Evolutionary conservation across 2,888 invertebrate genomes (phyloP), one percentile per base, ranked within the genome.

Genomic region (Mythimna impura): DNA sequence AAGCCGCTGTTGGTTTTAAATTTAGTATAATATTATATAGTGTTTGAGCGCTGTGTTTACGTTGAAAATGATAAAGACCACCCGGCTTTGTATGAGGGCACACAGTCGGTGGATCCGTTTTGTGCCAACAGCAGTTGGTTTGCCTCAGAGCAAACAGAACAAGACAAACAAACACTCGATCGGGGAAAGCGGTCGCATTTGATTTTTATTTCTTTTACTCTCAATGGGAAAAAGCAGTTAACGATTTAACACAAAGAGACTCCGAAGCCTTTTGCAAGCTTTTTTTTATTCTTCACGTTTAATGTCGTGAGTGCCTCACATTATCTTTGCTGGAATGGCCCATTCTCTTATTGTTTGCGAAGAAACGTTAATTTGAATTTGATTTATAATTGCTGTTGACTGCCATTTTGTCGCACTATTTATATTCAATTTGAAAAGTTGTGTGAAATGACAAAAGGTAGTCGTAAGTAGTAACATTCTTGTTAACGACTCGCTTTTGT

Each of bases 21-120:
- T 93, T 93, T 93, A 91, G 93, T 93, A 93, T 93, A 92, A 92
- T 93, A 94, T 90, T 89, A 93, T 94, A 92, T 92, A 91, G 91
- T 92, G 93, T 94, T 93, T 91, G 90, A 89, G 82, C 80, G 85
- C 75, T 82, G 85, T 95, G 95, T 96, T 94, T 95, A 95, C 93
- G 89, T 95, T 94, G 88, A 91, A 91, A 91, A 94, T 96, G 96
- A 96, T 95, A 94, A 93, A 95, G 96, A 95, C 96, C 96, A 96
- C 96, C 96, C 96, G 95, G 92, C 87, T 90, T 88, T 88, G 89
- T 91, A 88, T 86, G 88, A 87, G 89, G 82, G 87, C 89, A 88
- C 86, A 90, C 90, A 89, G 87, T 90, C 90, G 87, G 89, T 87
- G 83, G 89, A 90, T 88, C 89, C 86, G 88, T 88, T 91, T 91